These are phyloP conservation scores for Sinosuthora webbiana DNA, from an alignment of 2,113 vertebrate species.

Conservation along the genomic window DNA sequence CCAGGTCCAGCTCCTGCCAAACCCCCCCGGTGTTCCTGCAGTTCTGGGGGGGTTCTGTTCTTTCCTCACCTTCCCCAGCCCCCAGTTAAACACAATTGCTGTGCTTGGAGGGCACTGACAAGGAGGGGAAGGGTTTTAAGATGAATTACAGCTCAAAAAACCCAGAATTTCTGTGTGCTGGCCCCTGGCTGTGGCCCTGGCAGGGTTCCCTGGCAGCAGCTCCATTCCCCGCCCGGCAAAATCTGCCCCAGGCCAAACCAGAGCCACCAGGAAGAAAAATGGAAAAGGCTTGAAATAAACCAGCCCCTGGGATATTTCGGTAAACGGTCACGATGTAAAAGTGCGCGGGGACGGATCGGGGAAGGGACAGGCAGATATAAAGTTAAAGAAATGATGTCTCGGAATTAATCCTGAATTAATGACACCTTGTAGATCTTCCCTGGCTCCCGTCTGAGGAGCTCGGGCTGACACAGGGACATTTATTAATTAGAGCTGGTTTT, in stretches of 20 bases:
- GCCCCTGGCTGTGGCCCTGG: not conserved
- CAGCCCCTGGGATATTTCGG: not conserved
- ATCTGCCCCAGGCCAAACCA: not conserved
- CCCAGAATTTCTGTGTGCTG: not conserved
- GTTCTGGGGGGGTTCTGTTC: not conserved
- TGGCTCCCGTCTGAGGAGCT: slow-evolving; percentile 28
- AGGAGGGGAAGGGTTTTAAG: not conserved
- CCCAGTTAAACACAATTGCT: slow-evolving; percentile 30
- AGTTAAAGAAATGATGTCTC: slow-evolving; percentile 59
- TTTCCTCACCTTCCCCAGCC: not conserved
- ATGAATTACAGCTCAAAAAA: slow-evolving; percentile 45
- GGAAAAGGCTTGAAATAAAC: not conserved
- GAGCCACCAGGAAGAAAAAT: slow-evolving; percentile 20
- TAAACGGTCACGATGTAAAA: not conserved
- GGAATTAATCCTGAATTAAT: slow-evolving; percentile 50
- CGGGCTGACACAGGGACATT: not conserved
- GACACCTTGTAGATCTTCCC: not conserved
- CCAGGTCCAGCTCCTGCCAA: not conserved
- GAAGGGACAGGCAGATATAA: not conserved
- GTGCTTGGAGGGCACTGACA: not conserved
- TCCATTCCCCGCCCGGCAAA: not conserved
- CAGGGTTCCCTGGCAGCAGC: not conserved
- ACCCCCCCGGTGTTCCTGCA: not conserved
- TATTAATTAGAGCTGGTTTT: slow-evolving; percentile 8
- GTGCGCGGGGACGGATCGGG: not conserved